phyloP scores from a whole-genome alignment of 1,140 invertebrate genomes.

The Tetragnatha versicolor region DNA sequence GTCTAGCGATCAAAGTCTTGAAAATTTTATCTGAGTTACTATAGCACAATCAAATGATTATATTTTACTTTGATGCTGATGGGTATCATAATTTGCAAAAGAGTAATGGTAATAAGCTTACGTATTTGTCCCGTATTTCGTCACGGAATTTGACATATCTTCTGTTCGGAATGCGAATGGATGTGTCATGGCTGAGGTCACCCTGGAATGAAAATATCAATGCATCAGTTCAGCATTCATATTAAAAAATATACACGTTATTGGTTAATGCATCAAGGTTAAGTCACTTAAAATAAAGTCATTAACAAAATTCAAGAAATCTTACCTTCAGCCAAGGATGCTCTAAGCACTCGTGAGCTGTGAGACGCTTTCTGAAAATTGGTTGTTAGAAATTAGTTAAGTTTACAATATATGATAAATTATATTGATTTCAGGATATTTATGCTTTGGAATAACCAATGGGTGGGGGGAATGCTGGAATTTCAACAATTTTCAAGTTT shows the following conservation, averaged over 20 bases:
- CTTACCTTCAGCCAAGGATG: constrained; percentile 84
- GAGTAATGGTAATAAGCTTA: constrained; percentile 12
- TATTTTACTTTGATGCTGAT: too few species aligned
- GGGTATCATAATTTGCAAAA: not conserved
- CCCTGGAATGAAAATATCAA: constrained; percentile 25
- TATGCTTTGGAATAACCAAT: too few species aligned
- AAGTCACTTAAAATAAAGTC: not conserved
- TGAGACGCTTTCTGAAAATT: constrained; percentile 91
- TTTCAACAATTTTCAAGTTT: too few species aligned
- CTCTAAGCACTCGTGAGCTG: constrained; percentile 93
- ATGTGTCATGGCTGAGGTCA: constrained; percentile 61
- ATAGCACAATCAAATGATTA: too few species aligned
- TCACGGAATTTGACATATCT: constrained; percentile 88
- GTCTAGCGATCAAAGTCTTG: too few species aligned
- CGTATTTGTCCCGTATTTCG: constrained; percentile 75
- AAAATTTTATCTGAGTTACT: too few species aligned
- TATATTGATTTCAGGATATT: too few species aligned
- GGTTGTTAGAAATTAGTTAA: too few species aligned
- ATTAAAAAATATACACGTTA: not conserved
- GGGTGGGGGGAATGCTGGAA: too few species aligned
- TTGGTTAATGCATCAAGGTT: not conserved
- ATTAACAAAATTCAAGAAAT: not conserved
- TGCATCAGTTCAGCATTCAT: not conserved
- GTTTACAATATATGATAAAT: too few species aligned
- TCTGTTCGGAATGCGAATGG: constrained; percentile 77